Evolutionary conservation across 2,888 invertebrate genomes (phyloP).

Genomic region (Mechanitis messenoides): DNA sequence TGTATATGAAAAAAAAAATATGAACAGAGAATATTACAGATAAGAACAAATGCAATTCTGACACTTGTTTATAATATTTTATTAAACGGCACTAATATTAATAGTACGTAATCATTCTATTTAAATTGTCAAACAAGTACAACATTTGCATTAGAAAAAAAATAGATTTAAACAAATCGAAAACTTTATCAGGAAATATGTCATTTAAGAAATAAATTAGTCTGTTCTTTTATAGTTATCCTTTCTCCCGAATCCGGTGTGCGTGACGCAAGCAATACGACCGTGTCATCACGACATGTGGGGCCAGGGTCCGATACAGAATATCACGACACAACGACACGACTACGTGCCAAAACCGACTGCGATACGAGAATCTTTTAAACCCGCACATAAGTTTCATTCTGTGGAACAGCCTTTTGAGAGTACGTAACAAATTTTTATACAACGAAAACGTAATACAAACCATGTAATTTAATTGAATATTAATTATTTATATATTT

Average conservation of each 20-base stretch:
- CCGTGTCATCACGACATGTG: slow-evolving; percentile 80
- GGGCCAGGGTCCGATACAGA: slow-evolving; percentile 82
- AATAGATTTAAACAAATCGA: too few relatives aligned
- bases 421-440: slow-evolving; percentile 40
- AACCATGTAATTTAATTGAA: background rate
- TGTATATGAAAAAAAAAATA: too few relatives aligned
- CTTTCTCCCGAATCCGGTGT: slow-evolving; percentile 76
- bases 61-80: too few relatives aligned
- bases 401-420: slow-evolving; percentile 63
- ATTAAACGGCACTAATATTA: too few relatives aligned
- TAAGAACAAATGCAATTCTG: too few relatives aligned
- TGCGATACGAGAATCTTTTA: slow-evolving; percentile 59
- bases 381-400: slow-evolving; percentile 57
- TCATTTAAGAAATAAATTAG: background rate
- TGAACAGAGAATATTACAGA: too few relatives aligned
- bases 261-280: slow-evolving; percentile 76
- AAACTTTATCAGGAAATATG: too few relatives aligned
- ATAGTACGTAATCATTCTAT: too few relatives aligned
- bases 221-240: slow-evolving; percentile 57
- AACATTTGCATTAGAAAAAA: too few relatives aligned
- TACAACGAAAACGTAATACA: background rate
- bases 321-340: slow-evolving; percentile 84
- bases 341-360: slow-evolving; percentile 83
- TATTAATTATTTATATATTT: background rate
- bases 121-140: too few relatives aligned